Conservation (phyloP, 1,140 invertebrate species). For the Drosophila rhopaloa region DNA sequence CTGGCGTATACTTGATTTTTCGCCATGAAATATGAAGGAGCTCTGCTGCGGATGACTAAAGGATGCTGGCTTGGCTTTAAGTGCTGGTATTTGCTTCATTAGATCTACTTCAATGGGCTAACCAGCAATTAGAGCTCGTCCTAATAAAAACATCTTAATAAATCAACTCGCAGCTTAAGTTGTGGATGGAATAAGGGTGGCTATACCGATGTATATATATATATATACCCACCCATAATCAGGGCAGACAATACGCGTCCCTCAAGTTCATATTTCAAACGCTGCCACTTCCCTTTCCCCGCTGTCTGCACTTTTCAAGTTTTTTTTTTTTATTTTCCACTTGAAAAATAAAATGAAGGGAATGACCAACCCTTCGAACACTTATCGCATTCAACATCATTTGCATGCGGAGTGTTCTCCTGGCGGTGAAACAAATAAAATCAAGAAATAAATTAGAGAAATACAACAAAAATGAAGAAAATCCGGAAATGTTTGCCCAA, state of each 20-base stretch:
- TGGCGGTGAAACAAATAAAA: slow-evolving; percentile 73
- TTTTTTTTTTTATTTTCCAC: slow-evolving; percentile 12
- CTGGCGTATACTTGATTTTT: slow-evolving; percentile 66
- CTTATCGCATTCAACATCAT: slow-evolving; percentile 81
- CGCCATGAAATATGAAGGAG: slow-evolving; percentile 43
- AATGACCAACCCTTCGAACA: slow-evolving; percentile 70
- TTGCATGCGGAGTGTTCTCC: slow-evolving; percentile 66
- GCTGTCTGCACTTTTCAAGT: slow-evolving; percentile 75
- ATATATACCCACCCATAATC: slow-evolving; percentile 43
- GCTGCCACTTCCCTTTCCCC: slow-evolving; percentile 3
- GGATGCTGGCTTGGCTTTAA: slow-evolving; percentile 27
- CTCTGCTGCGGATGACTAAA: not conserved
- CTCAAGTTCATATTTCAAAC: slow-evolving; percentile 81
- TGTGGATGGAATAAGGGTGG: not conserved
- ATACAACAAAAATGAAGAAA: slow-evolving; percentile 54
- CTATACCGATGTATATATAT: not conserved
- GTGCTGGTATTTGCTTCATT: slow-evolving; percentile 14
- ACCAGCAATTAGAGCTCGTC: slow-evolving; percentile 6
- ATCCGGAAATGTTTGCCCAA: slow-evolving; percentile 50
- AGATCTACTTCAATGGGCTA: not conserved
- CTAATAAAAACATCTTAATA: slow-evolving; percentile 73
- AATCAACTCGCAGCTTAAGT: slow-evolving; percentile 45
- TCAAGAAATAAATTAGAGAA: slow-evolving; percentile 82
- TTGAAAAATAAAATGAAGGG: not conserved
- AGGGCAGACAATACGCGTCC: slow-evolving; percentile 70